These are phyloP conservation scores for Nothoprocta pentlandii DNA, from an alignment of 2,113 vertebrate genomes.

Conservation along the genomic window DNA sequence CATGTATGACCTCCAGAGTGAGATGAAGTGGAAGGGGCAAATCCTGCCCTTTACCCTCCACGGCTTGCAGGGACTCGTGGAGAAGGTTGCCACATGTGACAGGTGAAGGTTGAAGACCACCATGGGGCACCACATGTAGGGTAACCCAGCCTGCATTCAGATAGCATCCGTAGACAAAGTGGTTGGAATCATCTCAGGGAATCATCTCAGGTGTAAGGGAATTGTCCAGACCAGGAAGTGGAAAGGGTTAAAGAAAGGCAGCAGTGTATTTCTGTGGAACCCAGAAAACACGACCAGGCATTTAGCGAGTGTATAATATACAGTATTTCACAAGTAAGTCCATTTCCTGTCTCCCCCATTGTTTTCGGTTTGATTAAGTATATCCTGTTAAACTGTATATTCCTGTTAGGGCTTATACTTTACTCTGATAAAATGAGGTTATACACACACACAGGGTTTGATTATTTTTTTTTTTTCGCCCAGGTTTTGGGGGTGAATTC, in stretches of 20 bases:
- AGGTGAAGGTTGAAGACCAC: neutral
- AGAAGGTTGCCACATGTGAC: neutral
- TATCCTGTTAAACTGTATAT: slow-evolving; percentile 88
- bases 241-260: slow-evolving; percentile 1
- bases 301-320: slow-evolving; percentile 79
- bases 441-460: neutral
- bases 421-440: slow-evolving; percentile 71
- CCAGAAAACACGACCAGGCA: slow-evolving; percentile 42
- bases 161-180: neutral
- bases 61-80: accelerated
- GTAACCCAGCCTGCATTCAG: neutral
- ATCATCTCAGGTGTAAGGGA: accelerated
- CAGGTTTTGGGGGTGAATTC: neutral
- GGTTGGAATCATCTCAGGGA: neutral
- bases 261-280: slow-evolving; percentile 27
- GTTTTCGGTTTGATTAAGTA: slow-evolving; percentile 86
- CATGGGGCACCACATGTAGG: neutral
- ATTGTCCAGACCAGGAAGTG: neutral
- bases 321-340: slow-evolving; percentile 80
- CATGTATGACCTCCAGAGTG: accelerated
- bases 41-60: neutral
- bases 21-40: neutral
- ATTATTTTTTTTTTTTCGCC: neutral
- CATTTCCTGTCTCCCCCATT: slow-evolving; percentile 83
- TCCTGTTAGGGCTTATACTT: slow-evolving; percentile 79